Evolutionary conservation across 2,113 vertebrate species (phyloP).

Genomic region (Geothlypis trichas): DNA sequence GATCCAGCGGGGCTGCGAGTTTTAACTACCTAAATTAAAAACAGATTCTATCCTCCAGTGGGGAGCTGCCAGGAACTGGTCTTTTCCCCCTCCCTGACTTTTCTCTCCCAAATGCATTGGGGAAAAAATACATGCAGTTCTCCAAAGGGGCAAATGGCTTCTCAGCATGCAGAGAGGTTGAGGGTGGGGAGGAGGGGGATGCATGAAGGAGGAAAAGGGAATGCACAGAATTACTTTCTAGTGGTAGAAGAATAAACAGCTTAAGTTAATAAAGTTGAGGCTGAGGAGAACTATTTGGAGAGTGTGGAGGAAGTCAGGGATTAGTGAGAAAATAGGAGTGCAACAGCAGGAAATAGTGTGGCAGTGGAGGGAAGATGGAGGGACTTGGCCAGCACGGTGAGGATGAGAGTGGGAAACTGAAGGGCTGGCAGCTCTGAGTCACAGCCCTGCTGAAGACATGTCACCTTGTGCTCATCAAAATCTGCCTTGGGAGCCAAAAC

Average conservation of each 20-base stretch:
- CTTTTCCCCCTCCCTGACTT: not conserved
- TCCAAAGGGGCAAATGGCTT: slow-evolving; percentile 13
- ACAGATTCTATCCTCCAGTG: slow-evolving; percentile 22
- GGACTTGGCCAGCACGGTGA: rapidly evolving
- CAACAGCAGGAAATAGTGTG: slow-evolving; percentile 18
- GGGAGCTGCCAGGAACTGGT: not conserved
- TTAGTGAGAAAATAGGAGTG: slow-evolving; percentile 38
- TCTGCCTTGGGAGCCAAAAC: not conserved
- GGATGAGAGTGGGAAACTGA: not conserved
- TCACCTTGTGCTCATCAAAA: not conserved
- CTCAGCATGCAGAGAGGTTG: not conserved
- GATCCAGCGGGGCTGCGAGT: not conserved
- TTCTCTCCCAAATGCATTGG: not conserved
- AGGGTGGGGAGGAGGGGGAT: not conserved
- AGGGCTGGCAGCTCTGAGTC: not conserved
- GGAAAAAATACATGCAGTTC: not conserved
- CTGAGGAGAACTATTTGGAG: slow-evolving; percentile 11
- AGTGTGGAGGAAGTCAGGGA: slow-evolving; percentile 22
- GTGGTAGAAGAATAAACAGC: slow-evolving; percentile 32
- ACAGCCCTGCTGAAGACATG: not conserved
- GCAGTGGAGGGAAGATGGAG: not conserved
- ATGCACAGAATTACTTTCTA: slow-evolving; percentile 24
- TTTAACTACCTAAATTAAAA: slow-evolving; percentile 69
- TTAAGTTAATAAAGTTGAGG: slow-evolving; percentile 53
- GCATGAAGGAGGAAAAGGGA: not conserved